phyloP scores from a whole-genome alignment of 53 echinoderm and acorn worm genomes.

The Echinometra lucunter region DNA sequence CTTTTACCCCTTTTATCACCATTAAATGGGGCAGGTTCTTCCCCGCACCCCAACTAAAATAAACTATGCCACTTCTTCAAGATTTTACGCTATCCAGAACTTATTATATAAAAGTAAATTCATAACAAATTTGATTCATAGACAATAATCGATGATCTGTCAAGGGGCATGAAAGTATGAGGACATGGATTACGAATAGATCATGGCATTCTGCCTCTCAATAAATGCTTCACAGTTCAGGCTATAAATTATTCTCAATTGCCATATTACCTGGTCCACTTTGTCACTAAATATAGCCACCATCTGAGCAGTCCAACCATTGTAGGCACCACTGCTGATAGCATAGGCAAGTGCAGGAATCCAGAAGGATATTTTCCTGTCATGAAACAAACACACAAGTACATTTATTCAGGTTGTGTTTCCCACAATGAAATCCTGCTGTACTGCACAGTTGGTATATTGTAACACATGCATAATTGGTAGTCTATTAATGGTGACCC shows the following conservation, averaged over 20 bases:
- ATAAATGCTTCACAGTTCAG: too few species aligned
- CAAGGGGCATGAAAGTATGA: too few species aligned
- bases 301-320: constrained; percentile 82
- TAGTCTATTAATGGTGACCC: too few species aligned
- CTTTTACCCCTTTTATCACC: too few species aligned
- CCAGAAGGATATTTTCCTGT: constrained; percentile 62
- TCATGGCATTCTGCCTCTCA: too few species aligned
- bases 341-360: constrained; percentile 83
- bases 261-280: constrained; percentile 2
- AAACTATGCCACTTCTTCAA: neutral
- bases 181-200: too few species aligned
- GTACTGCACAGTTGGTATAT: too few species aligned
- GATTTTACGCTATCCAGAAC: neutral
- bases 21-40: too few species aligned
- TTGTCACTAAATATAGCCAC: constrained; percentile 70
- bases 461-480: too few species aligned
- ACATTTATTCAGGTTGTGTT: too few species aligned
- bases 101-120: neutral
- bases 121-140: neutral
- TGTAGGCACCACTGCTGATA: constrained; percentile 78
- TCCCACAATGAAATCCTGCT: too few species aligned
- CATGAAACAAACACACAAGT: neutral
- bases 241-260: neutral
- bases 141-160: neutral
- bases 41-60: too few species aligned